Evolutionary conservation across 2,113 vertebrate genomes (phyloP), one percentile per base, ranked within the genome.

Genomic region (Festucalex cinctus): DNA sequence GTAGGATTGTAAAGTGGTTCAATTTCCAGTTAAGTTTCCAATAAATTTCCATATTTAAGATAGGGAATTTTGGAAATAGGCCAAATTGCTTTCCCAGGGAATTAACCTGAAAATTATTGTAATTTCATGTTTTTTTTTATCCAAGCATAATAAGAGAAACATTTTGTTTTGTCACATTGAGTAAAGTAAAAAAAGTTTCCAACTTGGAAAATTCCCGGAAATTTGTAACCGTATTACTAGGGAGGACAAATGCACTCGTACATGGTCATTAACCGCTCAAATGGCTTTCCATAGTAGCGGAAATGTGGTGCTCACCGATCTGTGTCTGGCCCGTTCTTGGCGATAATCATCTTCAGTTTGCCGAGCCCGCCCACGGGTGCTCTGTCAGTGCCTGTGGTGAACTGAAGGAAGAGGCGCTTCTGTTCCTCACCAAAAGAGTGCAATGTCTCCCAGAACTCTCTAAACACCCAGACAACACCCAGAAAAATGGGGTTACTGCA

Each of bases 321-420:
- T 14, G 97, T 95, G 85, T 99, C 97, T 1, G 95, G 95, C 81
- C 97, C 97, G 20, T 99, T 99, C 93, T 99, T 99, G 88, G 96
- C 97, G 69, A 99, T 98, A 82, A 99, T 99, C 97, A 98, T 99
- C 92, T 99, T 99, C 81, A 99, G 90, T 86, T 98, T 99, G 69
- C 97, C 97, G 35, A 98, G 93, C 69, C 97, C 96, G n/a, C 97
- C 97, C 69, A 99, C 97, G 3, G 96, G 97, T 28, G 97, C 97
- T 88, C 97, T 88, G 91, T 99, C 96, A 51, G 97, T 99, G 86
- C 97, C 97, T 0, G 95, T 98, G 87, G 96, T 98, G 93, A 99
- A 98, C 92, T 98, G 97, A 79, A 98, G 90, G 91, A 99, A 99
- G 44, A 99, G 91, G 77, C 96, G 93, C 93, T 99, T 99, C 92